Evolutionary conservation across 2,797 vertebrate genomes (phyloP).

Genomic region (Hippocampus kuda): DNA sequence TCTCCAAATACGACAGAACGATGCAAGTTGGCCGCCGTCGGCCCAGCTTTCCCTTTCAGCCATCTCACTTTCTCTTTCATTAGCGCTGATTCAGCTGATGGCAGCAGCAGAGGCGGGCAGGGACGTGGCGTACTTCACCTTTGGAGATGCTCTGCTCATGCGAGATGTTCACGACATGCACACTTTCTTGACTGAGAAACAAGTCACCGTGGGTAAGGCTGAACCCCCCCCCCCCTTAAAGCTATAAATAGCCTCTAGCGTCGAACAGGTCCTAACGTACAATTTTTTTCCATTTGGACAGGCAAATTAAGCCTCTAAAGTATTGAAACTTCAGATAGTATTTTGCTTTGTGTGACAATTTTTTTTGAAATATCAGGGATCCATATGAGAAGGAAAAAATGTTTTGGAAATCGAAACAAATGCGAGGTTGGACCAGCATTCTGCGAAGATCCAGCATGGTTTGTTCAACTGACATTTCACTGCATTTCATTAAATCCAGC

Average conservation of each 20-base stretch:
- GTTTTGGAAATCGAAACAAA: neutral
- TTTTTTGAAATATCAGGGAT: neutral
- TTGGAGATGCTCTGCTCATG: conserved; percentile 87
- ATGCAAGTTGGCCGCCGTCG: neutral
- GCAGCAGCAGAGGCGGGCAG: conserved; percentile 84
- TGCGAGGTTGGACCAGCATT: neutral
- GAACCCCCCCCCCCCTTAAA: neutral
- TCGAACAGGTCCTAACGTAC: neutral
- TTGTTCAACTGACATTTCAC: neutral
- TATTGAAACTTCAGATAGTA: neutral
- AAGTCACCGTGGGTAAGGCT: conserved; percentile 80
- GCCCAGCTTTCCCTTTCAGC: conserved; percentile 1
- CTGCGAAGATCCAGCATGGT: neutral
- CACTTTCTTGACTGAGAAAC: conserved; percentile 73
- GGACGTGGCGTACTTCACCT: conserved; percentile 93
- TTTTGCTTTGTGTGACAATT: neutral
- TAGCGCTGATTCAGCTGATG: conserved; percentile 91
- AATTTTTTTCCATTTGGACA: neutral
- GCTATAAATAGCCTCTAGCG: neutral
- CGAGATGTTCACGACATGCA: conserved; percentile 82
- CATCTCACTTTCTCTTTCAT: conserved; percentile 15
- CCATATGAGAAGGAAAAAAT: neutral
- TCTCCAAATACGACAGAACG: no score
- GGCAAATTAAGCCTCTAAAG: neutral
- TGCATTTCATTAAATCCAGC: neutral